Conservation (phyloP, 1,140 invertebrate species). For the Pseudoatta argentina region DNA sequence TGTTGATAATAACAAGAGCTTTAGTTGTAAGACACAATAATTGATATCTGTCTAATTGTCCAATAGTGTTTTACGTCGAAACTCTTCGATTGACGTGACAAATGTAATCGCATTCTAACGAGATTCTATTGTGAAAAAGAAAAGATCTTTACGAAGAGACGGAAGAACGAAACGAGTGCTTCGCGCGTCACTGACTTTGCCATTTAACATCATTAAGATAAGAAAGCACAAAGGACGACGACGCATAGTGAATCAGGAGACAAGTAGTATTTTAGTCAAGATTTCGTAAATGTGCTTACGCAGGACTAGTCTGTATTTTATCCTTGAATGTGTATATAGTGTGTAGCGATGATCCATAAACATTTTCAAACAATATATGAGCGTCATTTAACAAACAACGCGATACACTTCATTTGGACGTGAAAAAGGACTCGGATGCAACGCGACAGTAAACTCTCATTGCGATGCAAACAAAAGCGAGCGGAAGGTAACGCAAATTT, state of each 20-base stretch:
- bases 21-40: background rate
- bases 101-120: slow-evolving; percentile 25
- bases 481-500: slow-evolving; percentile 23
- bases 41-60: slow-evolving; percentile 41
- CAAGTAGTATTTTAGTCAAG: slow-evolving; percentile 1
- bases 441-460: slow-evolving; percentile 28
- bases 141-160: background rate
- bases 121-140: slow-evolving; percentile 7
- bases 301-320: background rate
- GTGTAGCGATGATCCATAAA: background rate
- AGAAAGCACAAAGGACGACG: slow-evolving; percentile 1
- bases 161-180: background rate
- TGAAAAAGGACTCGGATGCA: background rate
- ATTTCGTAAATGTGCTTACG: background rate
- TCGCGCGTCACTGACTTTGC: slow-evolving; percentile 35
- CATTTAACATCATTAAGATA: slow-evolving; percentile 30
- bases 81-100: slow-evolving; percentile 13
- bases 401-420: slow-evolving; percentile 9
- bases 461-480: slow-evolving; percentile 28
- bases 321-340: background rate
- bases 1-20: background rate
- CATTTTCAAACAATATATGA: slow-evolving; percentile 11
- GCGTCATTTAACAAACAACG: slow-evolving; percentile 35
- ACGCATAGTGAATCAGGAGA: background rate
- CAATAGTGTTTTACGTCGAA: background rate